Conservation (phyloP, 2,888 invertebrate genomes). For the Tipula unca region DNA sequence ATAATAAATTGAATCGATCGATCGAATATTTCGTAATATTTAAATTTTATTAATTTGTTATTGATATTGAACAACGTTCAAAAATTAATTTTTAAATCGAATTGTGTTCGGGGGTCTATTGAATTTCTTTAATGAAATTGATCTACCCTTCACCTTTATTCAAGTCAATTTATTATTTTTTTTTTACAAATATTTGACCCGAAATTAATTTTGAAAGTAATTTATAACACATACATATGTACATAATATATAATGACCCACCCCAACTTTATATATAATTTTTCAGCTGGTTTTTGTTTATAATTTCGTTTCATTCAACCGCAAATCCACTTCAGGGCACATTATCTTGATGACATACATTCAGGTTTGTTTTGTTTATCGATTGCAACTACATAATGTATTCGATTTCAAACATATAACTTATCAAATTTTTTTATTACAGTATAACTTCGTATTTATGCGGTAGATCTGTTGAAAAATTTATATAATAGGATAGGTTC, state of each 20-base stretch:
- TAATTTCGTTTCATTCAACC: not conserved
- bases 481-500: no score
- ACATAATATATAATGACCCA: no score
- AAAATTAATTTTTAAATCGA: not conserved
- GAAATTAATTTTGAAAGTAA: not conserved
- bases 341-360: not conserved
- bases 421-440: not conserved
- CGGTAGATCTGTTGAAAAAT: no score
- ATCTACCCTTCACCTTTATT: not conserved
- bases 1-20: not conserved
- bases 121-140: not conserved
- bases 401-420: not conserved
- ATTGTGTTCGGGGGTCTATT: not conserved
- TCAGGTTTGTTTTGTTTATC: not conserved
- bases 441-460: not conserved
- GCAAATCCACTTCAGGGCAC: not conserved
- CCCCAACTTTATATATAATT: not conserved
- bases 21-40: not conserved
- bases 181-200: not conserved
- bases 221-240: not conserved
- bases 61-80: not conserved
- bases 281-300: not conserved
- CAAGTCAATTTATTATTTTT: not conserved
- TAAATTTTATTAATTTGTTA: not conserved
- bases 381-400: not conserved